Conservation (phyloP, 2,113 vertebrate genomes). For the Oophaga pumilio region DNA sequence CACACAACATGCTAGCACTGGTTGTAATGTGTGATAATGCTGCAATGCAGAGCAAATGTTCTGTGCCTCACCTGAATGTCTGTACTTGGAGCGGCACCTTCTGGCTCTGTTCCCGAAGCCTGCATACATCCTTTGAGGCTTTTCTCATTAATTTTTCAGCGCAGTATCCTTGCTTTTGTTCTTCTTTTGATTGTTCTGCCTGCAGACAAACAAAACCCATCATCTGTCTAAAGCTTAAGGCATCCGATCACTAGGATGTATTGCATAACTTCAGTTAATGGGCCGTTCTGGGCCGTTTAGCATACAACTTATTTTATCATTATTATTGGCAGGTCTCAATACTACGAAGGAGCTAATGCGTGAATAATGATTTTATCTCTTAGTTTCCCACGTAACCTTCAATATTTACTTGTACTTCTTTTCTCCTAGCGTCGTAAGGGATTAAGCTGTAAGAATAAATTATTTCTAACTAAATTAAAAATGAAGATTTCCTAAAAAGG, state of each 20-base stretch:
- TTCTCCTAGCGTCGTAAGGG: neutral
- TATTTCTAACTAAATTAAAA: neutral
- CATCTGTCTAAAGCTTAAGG: neutral
- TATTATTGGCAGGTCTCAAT: slow-evolving; percentile 4
- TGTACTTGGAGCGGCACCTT: slow-evolving; percentile 82
- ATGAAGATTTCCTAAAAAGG: neutral
- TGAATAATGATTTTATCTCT: neutral
- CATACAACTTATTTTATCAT: slow-evolving; percentile 6
- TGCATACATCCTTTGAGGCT: slow-evolving; percentile 81
- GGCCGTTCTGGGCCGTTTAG: slow-evolving; percentile 2
- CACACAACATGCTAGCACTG: neutral
- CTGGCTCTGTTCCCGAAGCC: slow-evolving; percentile 81
- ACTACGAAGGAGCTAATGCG: neutral
- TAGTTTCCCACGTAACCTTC: neutral
- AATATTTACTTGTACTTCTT: neutral
- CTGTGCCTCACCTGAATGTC: slow-evolving; percentile 77
- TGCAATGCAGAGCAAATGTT: neutral
- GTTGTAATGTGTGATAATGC: neutral
- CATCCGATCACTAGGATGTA: slow-evolving; percentile 14
- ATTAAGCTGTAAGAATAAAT: neutral
- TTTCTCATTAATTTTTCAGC: slow-evolving; percentile 82
- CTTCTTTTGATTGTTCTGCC: slow-evolving; percentile 81
- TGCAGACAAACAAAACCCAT: slow-evolving; percentile 59
- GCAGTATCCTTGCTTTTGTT: slow-evolving; percentile 75
- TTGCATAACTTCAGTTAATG: slow-evolving; percentile 7